Base-by-base conservation (phyloP, 2,113 vertebrate species). In the Falcunculus frontatus region DNA sequence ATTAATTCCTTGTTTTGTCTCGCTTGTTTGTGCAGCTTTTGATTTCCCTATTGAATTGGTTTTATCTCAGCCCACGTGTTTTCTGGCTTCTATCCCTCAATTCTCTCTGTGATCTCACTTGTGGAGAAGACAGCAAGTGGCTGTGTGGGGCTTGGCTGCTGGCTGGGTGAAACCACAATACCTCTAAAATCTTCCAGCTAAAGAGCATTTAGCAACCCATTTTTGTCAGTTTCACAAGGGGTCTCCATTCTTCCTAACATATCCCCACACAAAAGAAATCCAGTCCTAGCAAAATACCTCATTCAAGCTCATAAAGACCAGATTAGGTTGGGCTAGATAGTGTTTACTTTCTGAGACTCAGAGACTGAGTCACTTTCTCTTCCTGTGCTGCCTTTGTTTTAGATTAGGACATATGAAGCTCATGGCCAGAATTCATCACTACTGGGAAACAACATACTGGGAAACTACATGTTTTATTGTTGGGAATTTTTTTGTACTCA, bases 341-440 rank as follows among this genome's bases (percentile, higher is more conserved):
- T 93, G 87, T 93, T 96, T 94, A 59, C 32, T 93, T 86, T 77
- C 79, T 88, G 67, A 32, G 67, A 80, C 79, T 88, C 63, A 70
- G 86, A 80, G 79, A 22, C 94, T 95, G 96, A 96, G 83, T 97
- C 90, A 95, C 88, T 74, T 77, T 87, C 39, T 77, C 83, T 95
- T 95, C 92, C 90, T 92, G 83, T 88, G 42, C 63, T 95, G 92
- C 90, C 76, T 94, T 97, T 95, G 94, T 93, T 95, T 96, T 79
- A 55, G 75, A 94, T 94, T 92, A 65, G 83, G 88, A 81, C 86
- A 86, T 77, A 49, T 11, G 64, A 93, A 94, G 53, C 55, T 92
- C 59, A 70, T 91, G 96, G 90, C 92, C 92, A 93, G 92, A 76
- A 97, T 47, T 70, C 75, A 67, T 86, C 79, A 81, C 76, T 95